These are phyloP conservation scores for Drosophila erecta DNA, from an alignment of 1,140 invertebrate species.

Conservation along the genomic window DNA sequence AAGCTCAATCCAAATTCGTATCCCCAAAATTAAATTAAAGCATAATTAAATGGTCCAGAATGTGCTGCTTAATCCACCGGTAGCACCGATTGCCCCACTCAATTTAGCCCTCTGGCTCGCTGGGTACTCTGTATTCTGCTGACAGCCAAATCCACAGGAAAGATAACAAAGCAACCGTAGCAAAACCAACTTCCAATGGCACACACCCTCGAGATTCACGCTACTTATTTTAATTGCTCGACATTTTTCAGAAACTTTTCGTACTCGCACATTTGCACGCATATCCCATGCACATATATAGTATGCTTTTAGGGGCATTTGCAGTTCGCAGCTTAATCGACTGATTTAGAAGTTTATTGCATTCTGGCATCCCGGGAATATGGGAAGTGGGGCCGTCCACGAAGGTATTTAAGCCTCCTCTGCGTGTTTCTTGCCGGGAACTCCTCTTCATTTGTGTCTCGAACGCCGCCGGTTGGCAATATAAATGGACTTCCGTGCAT, in stretches of 20 bases:
- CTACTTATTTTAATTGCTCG: conserved; percentile 80
- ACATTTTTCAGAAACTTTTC: conserved; percentile 75
- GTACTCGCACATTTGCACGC: conserved; percentile 6
- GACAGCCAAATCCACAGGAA: conserved; percentile 62
- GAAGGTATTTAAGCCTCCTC: conserved; percentile 72
- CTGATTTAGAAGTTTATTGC: conserved; percentile 82
- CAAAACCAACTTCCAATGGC: conserved; percentile 28
- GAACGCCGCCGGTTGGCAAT: conserved; percentile 40
- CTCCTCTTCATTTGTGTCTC: conserved; percentile 63
- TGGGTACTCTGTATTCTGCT: conserved; percentile 35
- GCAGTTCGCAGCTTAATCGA: conserved; percentile 75
- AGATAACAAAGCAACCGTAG: conserved; percentile 35
- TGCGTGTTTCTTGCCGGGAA: conserved; percentile 42
- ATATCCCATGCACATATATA: neutral
- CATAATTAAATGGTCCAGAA: conserved; percentile 30
- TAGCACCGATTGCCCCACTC: conserved; percentile 4
- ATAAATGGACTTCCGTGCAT: conserved; percentile 79
- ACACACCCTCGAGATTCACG: conserved; percentile 27
- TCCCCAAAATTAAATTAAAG: conserved; percentile 36
- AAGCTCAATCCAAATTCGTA: neutral
- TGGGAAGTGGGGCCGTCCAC: conserved; percentile 52
- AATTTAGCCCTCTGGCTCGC: conserved; percentile 21
- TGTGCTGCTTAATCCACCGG: conserved; percentile 10
- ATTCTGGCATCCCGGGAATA: conserved; percentile 66
- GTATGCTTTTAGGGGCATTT: conserved; percentile 63